phyloP scores from a whole-genome alignment of 2,797 vertebrate species.

The Sebastes hubbsi region DNA sequence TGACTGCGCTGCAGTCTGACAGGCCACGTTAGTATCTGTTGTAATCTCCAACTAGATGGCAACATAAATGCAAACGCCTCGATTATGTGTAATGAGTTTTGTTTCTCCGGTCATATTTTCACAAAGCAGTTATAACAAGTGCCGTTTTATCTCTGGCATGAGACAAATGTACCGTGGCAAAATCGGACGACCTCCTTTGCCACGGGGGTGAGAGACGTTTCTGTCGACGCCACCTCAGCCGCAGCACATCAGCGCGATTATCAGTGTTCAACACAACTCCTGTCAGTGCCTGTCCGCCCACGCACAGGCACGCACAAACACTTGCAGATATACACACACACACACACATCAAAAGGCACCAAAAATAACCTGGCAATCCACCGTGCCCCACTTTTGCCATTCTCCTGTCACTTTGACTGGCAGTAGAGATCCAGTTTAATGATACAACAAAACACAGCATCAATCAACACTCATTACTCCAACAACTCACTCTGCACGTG shows the following conservation, averaged over 20 bases:
- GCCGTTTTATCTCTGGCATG: conserved; percentile 29
- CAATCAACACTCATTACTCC: conserved; percentile 51
- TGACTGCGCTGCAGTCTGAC: background rate
- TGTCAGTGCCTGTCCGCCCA: conserved; percentile 70
- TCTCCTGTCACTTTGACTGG: conserved; percentile 56
- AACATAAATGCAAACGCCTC: conserved; percentile 7
- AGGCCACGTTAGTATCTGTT: background rate
- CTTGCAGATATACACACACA: background rate
- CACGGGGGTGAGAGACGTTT: conserved; percentile 42
- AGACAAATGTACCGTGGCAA: conserved; percentile 40
- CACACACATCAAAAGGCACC: conserved; percentile 51
- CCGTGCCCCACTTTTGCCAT: conserved; percentile 67
- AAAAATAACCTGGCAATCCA: conserved; percentile 76
- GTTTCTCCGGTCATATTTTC: conserved; percentile 17
- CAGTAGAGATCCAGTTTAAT: conserved; percentile 62
- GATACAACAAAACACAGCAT: conserved; percentile 63
- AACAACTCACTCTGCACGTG: background rate
- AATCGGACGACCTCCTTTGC: conserved; percentile 40
- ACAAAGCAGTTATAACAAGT: conserved; percentile 16
- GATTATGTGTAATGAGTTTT: conserved; percentile 6
- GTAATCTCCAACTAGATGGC: conserved; percentile 1
- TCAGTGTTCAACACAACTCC: conserved; percentile 66
- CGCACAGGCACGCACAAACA: conserved; percentile 16
- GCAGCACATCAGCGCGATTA: conserved; percentile 63
- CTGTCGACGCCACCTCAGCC: conserved; percentile 37